Percentiles rank a stretch among this genome's conserved stretches.
Evolutionary conservation across 1,140 invertebrate species (phyloP).

Genomic region (Calephelis virginiensis): DNA sequence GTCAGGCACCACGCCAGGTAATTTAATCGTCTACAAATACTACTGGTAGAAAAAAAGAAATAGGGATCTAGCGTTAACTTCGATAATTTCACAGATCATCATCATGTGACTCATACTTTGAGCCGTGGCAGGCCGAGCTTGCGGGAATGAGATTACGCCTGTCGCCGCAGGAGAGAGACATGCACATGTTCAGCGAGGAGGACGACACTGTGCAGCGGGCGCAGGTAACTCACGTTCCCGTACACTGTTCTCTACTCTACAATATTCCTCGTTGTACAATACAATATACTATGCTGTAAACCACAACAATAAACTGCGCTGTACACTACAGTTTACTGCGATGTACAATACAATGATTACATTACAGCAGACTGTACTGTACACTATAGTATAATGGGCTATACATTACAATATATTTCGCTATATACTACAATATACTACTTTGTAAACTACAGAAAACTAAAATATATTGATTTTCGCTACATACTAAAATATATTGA

Average conservation of each 20-base stretch:
- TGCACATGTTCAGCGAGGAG: conserved; percentile 92
- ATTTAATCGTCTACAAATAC: background rate
- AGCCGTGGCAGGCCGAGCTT: conserved; percentile 83
- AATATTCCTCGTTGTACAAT: background rate
- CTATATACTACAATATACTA: too few species aligned
- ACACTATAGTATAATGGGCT: too few species aligned
- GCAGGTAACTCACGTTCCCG: conserved; percentile 15
- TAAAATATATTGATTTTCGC: too few species aligned
- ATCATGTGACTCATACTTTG: conserved; percentile 96
- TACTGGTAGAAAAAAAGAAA: background rate
- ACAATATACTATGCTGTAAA: background rate
- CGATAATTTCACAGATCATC: conserved; percentile 80
- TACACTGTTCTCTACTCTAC: background rate
- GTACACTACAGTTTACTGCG: too few species aligned
- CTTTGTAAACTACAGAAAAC: too few species aligned
- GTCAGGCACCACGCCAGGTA: conserved; percentile 65
- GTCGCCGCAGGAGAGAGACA: conserved; percentile 90
- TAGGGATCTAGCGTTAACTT: too few species aligned
- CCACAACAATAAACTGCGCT: too few species aligned
- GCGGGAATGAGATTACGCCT: conserved; percentile 91
- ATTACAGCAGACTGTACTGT: too few species aligned
- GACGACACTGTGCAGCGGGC: conserved; percentile 72
- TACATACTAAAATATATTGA: too few species aligned
- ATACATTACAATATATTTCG: too few species aligned
- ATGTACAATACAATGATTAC: too few species aligned